Base-by-base conservation (phyloP, 2,113 vertebrate genomes). In the Chionis minor region DNA sequence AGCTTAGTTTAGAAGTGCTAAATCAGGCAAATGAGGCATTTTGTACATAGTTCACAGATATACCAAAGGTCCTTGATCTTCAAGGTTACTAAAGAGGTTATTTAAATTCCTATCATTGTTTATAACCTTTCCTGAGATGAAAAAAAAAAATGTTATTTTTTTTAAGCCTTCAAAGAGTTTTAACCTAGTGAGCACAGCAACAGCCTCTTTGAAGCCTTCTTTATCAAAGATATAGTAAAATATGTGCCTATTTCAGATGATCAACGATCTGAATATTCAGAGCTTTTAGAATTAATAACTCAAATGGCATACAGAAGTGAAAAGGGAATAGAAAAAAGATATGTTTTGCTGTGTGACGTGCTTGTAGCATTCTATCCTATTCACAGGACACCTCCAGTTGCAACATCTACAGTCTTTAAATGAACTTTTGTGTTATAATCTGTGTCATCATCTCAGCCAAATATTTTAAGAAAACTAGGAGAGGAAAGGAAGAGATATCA, bases 261-360 rank as follows among this genome's bases (percentile, higher is more conserved):
- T 3, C 3, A 44, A 4, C 15, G 4, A n/a, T 58, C 12, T 69
- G 10, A 55, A 61, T 45, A 47, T 52, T 70, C 27, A 62, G 18
- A 79, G 3, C 8, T 84, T 73, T 71, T 51, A 51, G 15, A 49
- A n/a, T 13, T 2, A 47, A 44, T 67, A 78, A 33, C 7, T 4
- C 4, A 2, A 58, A n/a, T 23, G 17, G 14, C 14, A 62, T 12
- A 18, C 1, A 75, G 56, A 88, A 82, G 8, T 42, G 7, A 79
- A 79, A 24, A 66, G 3, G 2, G 14, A 79, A 56, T 35, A 23
- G 18, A 8, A 78, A 78, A 80, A 73, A 70, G 2, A 17, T 18
- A 12, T 12, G 1, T 13, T 85, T 58, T 14, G 0, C 14, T 20
- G 1, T 26, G 6, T 40, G 15, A 40, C 40, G 3, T 33, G 2